These are phyloP conservation scores for Coregonus suidteri DNA, from an alignment of 2,797 vertebrate species.

Conservation along the genomic window DNA sequence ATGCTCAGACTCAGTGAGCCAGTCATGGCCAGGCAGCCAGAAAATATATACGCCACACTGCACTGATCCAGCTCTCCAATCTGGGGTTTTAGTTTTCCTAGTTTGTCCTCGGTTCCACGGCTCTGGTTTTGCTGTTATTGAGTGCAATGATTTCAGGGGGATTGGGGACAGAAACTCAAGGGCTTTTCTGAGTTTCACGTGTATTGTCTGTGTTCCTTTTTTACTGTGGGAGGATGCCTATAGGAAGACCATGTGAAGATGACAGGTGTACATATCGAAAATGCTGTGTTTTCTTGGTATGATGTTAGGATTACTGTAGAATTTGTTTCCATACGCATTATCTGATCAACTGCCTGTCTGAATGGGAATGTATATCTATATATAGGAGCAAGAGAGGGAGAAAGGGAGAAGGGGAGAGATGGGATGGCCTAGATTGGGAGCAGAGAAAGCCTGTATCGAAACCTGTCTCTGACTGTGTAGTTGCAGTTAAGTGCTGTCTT, in stretches of 20 bases:
- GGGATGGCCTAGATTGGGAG: constrained; percentile 1
- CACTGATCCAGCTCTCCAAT: constrained; percentile 42
- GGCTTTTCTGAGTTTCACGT: not conserved
- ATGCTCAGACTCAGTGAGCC: constrained; percentile 48
- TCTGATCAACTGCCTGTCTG: constrained; percentile 8
- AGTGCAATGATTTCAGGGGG: constrained; percentile 46
- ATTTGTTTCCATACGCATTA: not conserved
- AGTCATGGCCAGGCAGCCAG: constrained; percentile 57
- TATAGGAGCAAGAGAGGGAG: not conserved
- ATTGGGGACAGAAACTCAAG: constrained; percentile 11
- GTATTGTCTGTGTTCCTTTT: not conserved
- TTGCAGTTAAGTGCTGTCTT: not conserved
- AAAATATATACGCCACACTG: constrained; percentile 57
- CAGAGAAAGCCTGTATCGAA: not conserved
- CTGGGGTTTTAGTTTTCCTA: constrained; percentile 56
- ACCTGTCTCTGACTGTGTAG: not conserved
- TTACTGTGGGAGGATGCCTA: not conserved
- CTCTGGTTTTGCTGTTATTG: constrained; percentile 56
- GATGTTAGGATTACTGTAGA: constrained; percentile 1
- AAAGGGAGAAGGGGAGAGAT: not conserved
- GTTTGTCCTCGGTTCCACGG: constrained; percentile 51
- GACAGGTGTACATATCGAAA: constrained; percentile 3
- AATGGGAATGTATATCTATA: constrained; percentile 3
- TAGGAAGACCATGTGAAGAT: not conserved
- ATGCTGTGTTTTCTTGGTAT: not conserved